A percentile compares a stretch with the other conserved stretches of the same genome.
These are phyloP conservation scores for Salvator merianae DNA, from an alignment of 2,113 vertebrate species.

Conservation along the genomic window DNA sequence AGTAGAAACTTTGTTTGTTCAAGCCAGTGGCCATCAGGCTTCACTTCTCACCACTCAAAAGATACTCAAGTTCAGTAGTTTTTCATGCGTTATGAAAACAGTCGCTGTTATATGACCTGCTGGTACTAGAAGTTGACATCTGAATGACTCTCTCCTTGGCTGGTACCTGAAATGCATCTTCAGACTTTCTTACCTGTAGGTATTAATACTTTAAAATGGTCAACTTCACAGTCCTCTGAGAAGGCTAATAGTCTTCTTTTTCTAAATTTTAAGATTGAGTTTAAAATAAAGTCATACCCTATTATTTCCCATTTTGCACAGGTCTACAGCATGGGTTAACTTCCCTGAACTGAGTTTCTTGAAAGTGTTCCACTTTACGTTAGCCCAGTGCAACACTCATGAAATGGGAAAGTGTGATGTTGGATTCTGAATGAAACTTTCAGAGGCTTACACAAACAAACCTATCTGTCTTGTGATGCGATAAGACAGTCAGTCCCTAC, in stretches of 20 bases:
- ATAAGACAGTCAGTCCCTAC: constrained; percentile 57
- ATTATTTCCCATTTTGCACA: constrained; percentile 1
- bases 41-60: neutral
- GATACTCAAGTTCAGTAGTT: constrained; percentile 25
- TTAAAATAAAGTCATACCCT: neutral
- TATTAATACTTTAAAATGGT: neutral
- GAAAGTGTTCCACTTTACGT: constrained; percentile 24
- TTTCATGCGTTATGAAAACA: neutral
- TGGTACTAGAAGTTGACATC: constrained; percentile 46
- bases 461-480: neutral
- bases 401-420: constrained; percentile 59
- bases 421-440: constrained; percentile 48
- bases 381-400: constrained; percentile 48
- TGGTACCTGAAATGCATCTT: constrained; percentile 45
- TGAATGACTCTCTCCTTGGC: constrained; percentile 51
- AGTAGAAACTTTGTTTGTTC: constrained; percentile 49
- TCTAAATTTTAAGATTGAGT: constrained; percentile 1
- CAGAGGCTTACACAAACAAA: constrained; percentile 29
- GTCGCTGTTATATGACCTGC: neutral
- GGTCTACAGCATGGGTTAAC: neutral
- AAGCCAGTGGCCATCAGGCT: neutral
- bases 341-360: constrained; percentile 47
- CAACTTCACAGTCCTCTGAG: neutral
- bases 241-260: neutral
- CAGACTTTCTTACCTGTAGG: neutral